Evolutionary conservation across 1,140 invertebrate genomes (phyloP).

Genomic region (Lepidostoma basale): DNA sequence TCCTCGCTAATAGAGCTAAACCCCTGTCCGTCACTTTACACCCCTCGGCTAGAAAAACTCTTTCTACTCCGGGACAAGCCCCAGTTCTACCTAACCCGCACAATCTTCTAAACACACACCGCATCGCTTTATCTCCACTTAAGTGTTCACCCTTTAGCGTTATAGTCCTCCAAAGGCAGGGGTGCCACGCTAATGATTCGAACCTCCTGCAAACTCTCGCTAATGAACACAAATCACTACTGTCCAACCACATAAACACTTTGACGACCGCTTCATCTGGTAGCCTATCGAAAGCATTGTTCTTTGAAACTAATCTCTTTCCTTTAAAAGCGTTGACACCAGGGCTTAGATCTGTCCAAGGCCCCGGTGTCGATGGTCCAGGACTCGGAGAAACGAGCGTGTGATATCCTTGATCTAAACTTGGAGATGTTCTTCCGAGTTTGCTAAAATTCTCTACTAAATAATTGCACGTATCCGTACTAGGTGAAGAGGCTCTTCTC

Average conservation of each 20-base stretch:
- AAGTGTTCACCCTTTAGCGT: conserved; percentile 68
- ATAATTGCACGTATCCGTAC: conserved; percentile 48
- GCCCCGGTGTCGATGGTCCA: conserved; percentile 49
- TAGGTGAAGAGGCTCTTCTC: conserved; percentile 45
- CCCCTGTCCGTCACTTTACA: conserved; percentile 77
- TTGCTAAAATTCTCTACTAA: conserved; percentile 54
- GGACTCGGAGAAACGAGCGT: conserved; percentile 67
- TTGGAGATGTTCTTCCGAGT: conserved; percentile 61
- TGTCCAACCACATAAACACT: conserved; percentile 77
- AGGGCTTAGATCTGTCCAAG: conserved; percentile 49
- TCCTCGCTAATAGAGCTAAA: conserved; percentile 68
- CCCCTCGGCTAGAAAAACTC: conserved; percentile 74
- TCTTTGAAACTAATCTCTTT: conserved; percentile 45
- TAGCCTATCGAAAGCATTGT: conserved; percentile 60
- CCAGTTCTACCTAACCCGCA: conserved; percentile 64
- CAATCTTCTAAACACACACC: conserved; percentile 67
- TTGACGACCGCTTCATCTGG: conserved; percentile 63
- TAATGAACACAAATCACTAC: conserved; percentile 73
- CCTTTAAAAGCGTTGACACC: conserved; percentile 41
- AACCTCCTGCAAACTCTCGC: conserved; percentile 78
- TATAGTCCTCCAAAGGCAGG: conserved; percentile 75
- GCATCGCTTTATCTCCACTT: conserved; percentile 72
- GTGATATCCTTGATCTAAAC: conserved; percentile 73
- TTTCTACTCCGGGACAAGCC: conserved; percentile 66
- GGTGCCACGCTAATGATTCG: conserved; percentile 80